Conservation (phyloP, 2,888 invertebrate species). For the Drosophila meridiana region DNA sequence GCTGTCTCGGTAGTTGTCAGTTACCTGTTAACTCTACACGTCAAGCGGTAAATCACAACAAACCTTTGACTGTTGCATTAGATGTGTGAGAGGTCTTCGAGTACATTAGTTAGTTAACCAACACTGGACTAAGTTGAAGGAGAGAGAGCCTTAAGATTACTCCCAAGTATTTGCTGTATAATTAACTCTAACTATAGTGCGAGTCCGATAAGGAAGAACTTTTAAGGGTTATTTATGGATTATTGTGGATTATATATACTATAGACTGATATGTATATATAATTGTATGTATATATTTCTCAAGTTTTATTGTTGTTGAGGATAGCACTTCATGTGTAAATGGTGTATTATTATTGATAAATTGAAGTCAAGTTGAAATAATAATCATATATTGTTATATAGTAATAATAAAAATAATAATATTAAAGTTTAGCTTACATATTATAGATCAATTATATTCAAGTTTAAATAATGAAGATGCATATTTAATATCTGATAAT, state of each 20-base stretch:
- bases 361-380: background rate
- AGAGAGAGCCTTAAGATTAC: background rate
- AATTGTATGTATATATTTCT: background rate
- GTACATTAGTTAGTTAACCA: background rate
- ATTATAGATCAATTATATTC: no score
- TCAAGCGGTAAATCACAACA: slow-evolving; percentile 32
- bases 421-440: no score
- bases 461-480: no score
- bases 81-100: background rate
- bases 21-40: slow-evolving; percentile 26
- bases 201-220: background rate
- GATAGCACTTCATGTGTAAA: background rate
- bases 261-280: background rate
- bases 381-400: background rate
- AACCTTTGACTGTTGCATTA: slow-evolving; percentile 8
- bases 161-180: background rate
- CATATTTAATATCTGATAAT: no score
- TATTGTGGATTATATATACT: background rate
- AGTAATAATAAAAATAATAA: no score
- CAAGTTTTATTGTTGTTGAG: background rate
- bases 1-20: slow-evolving; percentile 15
- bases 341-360: background rate
- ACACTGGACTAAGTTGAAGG: slow-evolving; percentile 8
- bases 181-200: background rate
- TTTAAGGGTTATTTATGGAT: slow-evolving; percentile 2